phyloP scores from a whole-genome alignment of 2,888 invertebrate species.

The Caenorhabditis sp. region DNA sequence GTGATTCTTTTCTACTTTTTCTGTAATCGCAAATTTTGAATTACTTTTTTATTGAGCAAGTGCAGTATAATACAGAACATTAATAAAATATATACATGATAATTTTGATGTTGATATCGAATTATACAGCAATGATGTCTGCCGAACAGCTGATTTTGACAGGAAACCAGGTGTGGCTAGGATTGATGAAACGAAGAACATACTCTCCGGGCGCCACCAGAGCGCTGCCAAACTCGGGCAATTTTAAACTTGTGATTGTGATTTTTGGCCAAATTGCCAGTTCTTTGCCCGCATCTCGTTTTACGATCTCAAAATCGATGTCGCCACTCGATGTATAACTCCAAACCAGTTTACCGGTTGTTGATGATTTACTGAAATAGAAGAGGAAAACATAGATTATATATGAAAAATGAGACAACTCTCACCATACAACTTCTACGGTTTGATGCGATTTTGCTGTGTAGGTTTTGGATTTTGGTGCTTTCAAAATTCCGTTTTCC shows the following conservation, averaged over 20 bases:
- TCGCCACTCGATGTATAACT: slow-evolving; percentile 62
- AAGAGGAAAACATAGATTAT: too few species aligned
- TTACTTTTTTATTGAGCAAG: not conserved
- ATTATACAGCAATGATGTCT: slow-evolving; percentile 7
- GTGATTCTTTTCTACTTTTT: not conserved
- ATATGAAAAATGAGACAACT: not conserved
- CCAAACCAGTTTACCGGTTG: slow-evolving; percentile 57
- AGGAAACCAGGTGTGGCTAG: slow-evolving; percentile 56
- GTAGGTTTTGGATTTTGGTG: slow-evolving; percentile 23
- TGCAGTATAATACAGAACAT: not conserved
- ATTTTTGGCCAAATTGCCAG: slow-evolving; percentile 61
- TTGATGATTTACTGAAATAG: slow-evolving; percentile 48
- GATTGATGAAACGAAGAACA: slow-evolving; percentile 58
- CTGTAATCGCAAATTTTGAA: not conserved
- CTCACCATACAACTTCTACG: slow-evolving; percentile 18
- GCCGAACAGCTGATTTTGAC: slow-evolving; percentile 49
- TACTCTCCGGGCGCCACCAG: slow-evolving; percentile 49
- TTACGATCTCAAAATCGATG: slow-evolving; percentile 61
- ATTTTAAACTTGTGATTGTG: slow-evolving; percentile 57
- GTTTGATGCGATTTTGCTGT: slow-evolving; percentile 23
- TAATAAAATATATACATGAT: not conserved
- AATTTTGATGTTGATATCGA: too few species aligned
- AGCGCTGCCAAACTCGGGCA: slow-evolving; percentile 58
- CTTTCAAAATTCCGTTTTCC: slow-evolving; percentile 34
- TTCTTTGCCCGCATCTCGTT: slow-evolving; percentile 47